Evolutionary conservation across 1,140 invertebrate species (phyloP), one percentile per base, ranked within the genome.

Genomic region (Zaprionus capensis): DNA sequence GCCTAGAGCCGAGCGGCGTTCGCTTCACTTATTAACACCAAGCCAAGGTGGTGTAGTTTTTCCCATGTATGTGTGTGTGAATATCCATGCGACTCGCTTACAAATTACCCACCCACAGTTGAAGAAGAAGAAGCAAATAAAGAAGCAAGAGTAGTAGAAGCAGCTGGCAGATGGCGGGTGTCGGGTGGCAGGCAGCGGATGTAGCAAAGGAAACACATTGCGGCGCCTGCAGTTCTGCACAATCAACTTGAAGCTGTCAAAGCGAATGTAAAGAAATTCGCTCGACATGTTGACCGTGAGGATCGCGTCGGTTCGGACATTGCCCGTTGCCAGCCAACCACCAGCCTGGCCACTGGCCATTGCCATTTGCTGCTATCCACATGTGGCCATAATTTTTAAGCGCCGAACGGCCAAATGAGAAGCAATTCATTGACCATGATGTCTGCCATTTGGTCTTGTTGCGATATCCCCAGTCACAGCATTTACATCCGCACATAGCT

Each of bases 381-480:
- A 90, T 90, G 85, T 90, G 84, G 85, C 84, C 72, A 88, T 88
- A 90, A 88, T 81, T 88, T 90, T 88, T 80, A 85, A 88, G 79
- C 84, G 81, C 72, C 84, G 90, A 88, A 88, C 90, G 85, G 81
- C 78, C 84, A 88, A 88, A 88, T 88, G 84, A 85, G 85, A 87
- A 83, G 85, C 78, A 80, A 90, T 90, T 82, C 76, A 88, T 90
- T 88, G 81, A 80, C 81, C 84, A 79, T 88, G 84, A 88, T 84
- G 84, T 79, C 78, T 84, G 84, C 71, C 69, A 76, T 78, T 83
- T 78, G 81, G 36, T 51, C 20, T 51, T 49, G 26, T 76, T 81
- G 63, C 61, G 28, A 65, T 76, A 76, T 71, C 59, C 73, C 61
- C 61, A 76, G 62, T 58, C 72, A 75, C 38, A 64, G 67, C 67